phyloP scores from a whole-genome alignment of 2,797 vertebrate genomes.

The Limosa lapponica region DNA sequence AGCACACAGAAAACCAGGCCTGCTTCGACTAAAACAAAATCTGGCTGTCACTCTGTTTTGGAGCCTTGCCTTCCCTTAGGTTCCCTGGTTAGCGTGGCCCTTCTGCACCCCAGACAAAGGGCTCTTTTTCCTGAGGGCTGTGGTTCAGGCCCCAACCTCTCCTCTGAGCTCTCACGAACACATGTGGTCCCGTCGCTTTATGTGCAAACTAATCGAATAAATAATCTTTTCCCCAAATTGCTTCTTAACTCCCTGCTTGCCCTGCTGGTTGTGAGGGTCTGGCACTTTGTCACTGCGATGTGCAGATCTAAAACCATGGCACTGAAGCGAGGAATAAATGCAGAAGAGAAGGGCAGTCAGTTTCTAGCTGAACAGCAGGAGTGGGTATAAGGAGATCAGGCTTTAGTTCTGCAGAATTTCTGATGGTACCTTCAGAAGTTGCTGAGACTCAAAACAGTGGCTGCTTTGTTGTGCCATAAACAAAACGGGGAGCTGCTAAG shows the following conservation, averaged over 20 bases:
- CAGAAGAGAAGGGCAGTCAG: background rate
- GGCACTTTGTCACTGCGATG: background rate
- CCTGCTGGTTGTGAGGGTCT: background rate
- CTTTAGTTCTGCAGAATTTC: background rate
- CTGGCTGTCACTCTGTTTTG: background rate
- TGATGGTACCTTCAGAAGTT: background rate
- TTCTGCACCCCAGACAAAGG: constrained; percentile 35
- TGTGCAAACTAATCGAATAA: background rate
- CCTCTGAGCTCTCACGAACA: background rate
- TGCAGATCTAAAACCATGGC: background rate
- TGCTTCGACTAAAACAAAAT: constrained; percentile 25
- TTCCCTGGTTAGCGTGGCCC: background rate
- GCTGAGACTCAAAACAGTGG: constrained; percentile 2
- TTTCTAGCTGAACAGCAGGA: background rate
- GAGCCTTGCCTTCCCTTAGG: constrained; percentile 30
- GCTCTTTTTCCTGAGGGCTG: constrained; percentile 29
- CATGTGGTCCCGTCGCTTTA: background rate
- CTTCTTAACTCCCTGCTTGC: constrained; percentile 15
- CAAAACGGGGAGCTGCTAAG: background rate
- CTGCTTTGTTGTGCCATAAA: constrained; percentile 2
- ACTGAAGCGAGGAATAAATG: background rate
- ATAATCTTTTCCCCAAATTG: background rate
- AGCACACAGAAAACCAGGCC: constrained; percentile 37
- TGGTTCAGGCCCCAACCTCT: constrained; percentile 18
- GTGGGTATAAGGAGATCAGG: background rate